phyloP scores from a whole-genome alignment of 1,140 invertebrate species.

The Neotoxoptera formosana region DNA sequence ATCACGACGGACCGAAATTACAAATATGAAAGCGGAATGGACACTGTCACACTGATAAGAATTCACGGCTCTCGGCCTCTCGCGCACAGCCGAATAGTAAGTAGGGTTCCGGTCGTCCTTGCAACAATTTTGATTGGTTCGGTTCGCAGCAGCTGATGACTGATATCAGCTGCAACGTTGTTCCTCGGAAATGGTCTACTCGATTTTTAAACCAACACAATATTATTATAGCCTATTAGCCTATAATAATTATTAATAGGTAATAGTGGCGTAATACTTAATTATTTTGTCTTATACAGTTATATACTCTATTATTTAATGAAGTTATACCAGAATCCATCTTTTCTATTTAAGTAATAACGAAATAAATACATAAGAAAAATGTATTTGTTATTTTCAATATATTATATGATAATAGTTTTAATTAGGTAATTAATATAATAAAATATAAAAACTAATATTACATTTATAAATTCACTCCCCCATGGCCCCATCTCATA shows the following conservation, averaged over 20 bases:
- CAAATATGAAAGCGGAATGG: slow-evolving; percentile 39
- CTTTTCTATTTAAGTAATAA: not conserved
- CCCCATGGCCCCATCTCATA: not conserved
- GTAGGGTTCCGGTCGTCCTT: slow-evolving; percentile 27
- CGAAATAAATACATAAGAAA: not conserved
- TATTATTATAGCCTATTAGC: too few relatives aligned
- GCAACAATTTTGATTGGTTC: not conserved
- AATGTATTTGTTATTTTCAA: not conserved
- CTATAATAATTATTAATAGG: too few relatives aligned
- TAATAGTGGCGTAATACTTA: too few relatives aligned
- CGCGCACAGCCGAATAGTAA: not conserved
- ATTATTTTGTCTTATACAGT: not conserved
- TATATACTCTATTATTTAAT: too few relatives aligned
- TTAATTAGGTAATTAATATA: not conserved
- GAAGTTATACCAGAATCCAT: not conserved
- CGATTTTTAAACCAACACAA: not conserved
- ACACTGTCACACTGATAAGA: slow-evolving; percentile 37
- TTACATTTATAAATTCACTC: not conserved
- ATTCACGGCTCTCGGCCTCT: not conserved
- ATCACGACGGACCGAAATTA: not conserved
- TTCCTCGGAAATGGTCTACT: not conserved
- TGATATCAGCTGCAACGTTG: slow-evolving; percentile 6
- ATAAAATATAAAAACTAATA: too few relatives aligned
- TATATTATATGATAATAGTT: not conserved
- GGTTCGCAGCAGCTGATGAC: not conserved